These are phyloP conservation scores for honey bee (Apis mellifera) DNA, from an alignment of 1,140 invertebrate genomes.

Conservation along the genomic window Amel_HAv3.1 CM009939.2:8403501-8404000, in stretches of 20 bases:
- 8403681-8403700: background rate
- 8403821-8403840: conserved; percentile 76
- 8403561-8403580: conserved; percentile 6
- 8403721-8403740: background rate
- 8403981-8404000: no score
- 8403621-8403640: background rate
- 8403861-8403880: conserved; percentile 40
- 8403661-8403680: conserved; percentile 28
- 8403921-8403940: conserved; percentile 19
- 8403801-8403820: conserved; percentile 69
- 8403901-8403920: conserved; percentile 42
- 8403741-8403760: background rate
- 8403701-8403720: background rate
- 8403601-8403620: background rate
- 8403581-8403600: background rate
- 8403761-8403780: conserved; percentile 27
- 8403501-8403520: conserved; percentile 61
- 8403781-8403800: conserved; percentile 62
- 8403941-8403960: conserved; percentile 10
- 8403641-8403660: conserved; percentile 11
- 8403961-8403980: background rate
- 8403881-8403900: conserved; percentile 18
- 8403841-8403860: conserved; percentile 71
- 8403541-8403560: background rate
- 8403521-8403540: background rate